Conservation (phyloP, 2,888 invertebrate genomes). For the Perizoma affinitatum region DNA sequence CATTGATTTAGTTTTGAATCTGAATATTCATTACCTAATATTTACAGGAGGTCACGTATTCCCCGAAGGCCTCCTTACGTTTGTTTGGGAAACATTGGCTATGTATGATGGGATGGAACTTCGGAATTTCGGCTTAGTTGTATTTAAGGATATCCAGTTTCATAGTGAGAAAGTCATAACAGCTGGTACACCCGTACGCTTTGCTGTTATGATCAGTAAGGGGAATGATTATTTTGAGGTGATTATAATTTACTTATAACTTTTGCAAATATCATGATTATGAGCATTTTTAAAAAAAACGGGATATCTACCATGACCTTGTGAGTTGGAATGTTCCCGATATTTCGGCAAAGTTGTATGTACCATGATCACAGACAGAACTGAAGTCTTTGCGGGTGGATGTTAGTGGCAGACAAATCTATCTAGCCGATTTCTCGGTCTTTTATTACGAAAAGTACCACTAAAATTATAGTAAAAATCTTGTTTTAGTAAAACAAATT, state of each 20-base stretch:
- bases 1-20: no score
- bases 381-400: no score
- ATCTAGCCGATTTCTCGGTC: no score
- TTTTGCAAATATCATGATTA: background rate
- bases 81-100: slow-evolving; percentile 82
- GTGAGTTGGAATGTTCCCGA: no score
- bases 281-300: no score
- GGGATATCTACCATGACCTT: no score
- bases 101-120: slow-evolving; percentile 63
- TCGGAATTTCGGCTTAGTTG: slow-evolving; percentile 48
- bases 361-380: no score
- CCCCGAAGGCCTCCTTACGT: slow-evolving; percentile 83
- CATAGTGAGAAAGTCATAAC: slow-evolving; percentile 43
- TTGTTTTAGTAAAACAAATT: no score
- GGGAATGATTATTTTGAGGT: slow-evolving; percentile 48
- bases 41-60: slow-evolving; percentile 83
- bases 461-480: no score
- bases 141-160: slow-evolving; percentile 49
- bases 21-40: background rate
- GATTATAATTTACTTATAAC: background rate
- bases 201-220: slow-evolving; percentile 45
- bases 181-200: slow-evolving; percentile 37
- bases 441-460: no score
- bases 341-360: no score
- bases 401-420: no score